phyloP scores from a whole-genome alignment of 2,113 vertebrate genomes.

The Trematocara nigrifrons region DNA sequence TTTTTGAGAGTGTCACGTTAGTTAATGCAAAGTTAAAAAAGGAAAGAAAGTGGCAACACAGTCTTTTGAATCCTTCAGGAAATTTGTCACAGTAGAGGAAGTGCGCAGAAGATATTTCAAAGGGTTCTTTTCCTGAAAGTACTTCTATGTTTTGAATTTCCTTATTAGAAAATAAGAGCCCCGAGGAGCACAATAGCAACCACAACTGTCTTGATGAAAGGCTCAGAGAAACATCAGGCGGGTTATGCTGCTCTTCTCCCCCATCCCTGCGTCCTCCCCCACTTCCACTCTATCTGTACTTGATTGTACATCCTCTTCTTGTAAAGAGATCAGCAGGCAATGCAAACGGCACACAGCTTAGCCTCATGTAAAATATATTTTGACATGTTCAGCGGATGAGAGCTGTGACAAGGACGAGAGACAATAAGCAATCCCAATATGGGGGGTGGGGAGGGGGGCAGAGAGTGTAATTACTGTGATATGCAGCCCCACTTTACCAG shows the following conservation, averaged over 20 bases:
- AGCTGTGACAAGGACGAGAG: background rate
- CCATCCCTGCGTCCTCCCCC: conserved; percentile 1
- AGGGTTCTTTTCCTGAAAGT: background rate
- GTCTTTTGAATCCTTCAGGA: background rate
- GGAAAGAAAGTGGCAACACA: background rate
- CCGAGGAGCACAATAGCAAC: background rate
- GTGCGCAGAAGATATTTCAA: background rate
- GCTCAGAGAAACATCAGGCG: conserved; percentile 23
- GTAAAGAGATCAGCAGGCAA: background rate
- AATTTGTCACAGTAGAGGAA: background rate
- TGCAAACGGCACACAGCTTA: background rate
- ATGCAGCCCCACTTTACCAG: background rate
- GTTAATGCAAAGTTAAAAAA: background rate
- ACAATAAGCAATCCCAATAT: background rate
- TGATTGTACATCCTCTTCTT: conserved; percentile 25
- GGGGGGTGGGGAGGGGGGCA: background rate
- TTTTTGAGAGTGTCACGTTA: background rate
- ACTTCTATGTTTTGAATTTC: background rate
- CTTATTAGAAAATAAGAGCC: background rate
- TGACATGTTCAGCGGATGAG: conserved; percentile 2
- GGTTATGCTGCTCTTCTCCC: conserved; percentile 22
- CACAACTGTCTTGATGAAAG: conserved; percentile 33
- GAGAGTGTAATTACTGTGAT: conserved; percentile 4
- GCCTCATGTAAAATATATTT: background rate
- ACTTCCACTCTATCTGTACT: conserved; percentile 21